These are phyloP conservation scores for Actenoides hombroni DNA, from an alignment of 2,113 vertebrate species.

Conservation along the genomic window DNA sequence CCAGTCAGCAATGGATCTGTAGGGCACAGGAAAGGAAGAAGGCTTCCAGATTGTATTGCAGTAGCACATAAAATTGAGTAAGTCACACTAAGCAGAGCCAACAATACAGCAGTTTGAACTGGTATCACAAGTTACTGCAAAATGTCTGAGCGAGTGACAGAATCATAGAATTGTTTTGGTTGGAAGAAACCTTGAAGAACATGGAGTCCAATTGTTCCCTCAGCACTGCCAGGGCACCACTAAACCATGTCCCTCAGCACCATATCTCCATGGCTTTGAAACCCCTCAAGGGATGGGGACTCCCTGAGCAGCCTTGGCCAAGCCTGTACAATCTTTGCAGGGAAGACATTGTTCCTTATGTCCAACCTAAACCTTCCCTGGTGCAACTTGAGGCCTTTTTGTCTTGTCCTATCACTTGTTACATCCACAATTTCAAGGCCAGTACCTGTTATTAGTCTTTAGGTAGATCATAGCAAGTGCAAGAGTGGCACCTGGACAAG, in stretches of 20 bases:
- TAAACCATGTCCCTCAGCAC: not conserved
- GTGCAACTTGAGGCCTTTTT: not conserved
- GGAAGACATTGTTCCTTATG: not conserved
- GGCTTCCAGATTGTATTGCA: not conserved
- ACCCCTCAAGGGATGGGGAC: not conserved
- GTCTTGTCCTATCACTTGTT: not conserved
- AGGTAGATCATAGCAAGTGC: conserved; percentile 98
- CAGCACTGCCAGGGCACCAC: not conserved
- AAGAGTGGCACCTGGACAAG: conserved; percentile 93
- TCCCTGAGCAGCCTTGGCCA: not conserved
- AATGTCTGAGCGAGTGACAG: not conserved
- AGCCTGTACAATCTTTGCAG: not conserved
- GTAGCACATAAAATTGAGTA: not conserved
- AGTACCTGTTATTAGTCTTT: conserved; percentile 96
- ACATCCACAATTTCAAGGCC: not conserved
- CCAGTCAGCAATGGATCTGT: conserved; percentile 96
- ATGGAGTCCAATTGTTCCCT: not conserved
- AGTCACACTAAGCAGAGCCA: not conserved
- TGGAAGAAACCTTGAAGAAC: not conserved
- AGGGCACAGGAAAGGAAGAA: not conserved
- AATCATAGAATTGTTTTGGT: not conserved
- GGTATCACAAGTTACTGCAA: not conserved
- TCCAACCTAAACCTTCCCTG: not conserved
- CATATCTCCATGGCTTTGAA: not conserved
- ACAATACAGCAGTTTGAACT: accelerated